These are phyloP conservation scores for Chaetops frenatus DNA, from an alignment of 2,113 vertebrate genomes.

Conservation along the genomic window DNA sequence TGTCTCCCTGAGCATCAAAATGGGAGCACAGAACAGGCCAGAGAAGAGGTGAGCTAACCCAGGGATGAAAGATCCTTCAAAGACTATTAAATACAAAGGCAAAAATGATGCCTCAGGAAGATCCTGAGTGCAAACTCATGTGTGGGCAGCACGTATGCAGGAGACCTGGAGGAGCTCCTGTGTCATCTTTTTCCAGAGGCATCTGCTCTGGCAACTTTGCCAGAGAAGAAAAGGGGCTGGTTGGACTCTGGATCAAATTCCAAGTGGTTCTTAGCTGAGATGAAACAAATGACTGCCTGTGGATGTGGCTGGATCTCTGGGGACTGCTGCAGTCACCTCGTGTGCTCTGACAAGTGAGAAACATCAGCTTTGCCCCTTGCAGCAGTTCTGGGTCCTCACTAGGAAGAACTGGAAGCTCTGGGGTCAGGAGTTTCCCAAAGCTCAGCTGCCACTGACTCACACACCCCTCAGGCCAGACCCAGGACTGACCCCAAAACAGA, in stretches of 20 bases:
- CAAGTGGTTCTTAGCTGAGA: background rate
- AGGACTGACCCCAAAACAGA: background rate
- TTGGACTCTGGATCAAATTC: background rate
- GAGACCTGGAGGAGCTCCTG: background rate
- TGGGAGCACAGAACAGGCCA: background rate
- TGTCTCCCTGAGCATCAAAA: background rate
- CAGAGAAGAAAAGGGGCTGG: background rate
- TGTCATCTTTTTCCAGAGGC: background rate
- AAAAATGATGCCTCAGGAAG: background rate
- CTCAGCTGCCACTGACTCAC: background rate
- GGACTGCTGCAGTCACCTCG: background rate
- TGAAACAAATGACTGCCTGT: background rate
- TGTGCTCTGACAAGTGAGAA: background rate
- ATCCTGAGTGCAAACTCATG: background rate
- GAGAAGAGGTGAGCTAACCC: background rate
- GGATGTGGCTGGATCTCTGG: background rate
- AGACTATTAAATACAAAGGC: background rate
- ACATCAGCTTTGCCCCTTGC: background rate
- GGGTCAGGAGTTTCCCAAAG: background rate
- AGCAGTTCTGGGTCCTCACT: background rate
- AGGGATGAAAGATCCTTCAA: background rate
- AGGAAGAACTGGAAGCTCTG: background rate
- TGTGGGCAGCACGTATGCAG: background rate
- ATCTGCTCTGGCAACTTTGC: background rate
- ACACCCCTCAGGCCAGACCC: fast-evolving